These are phyloP conservation scores for Eunapius fragilis DNA, from an alignment of 37 sponge, comb jelly and placozoan genomes.

Conservation along the genomic window DNA sequence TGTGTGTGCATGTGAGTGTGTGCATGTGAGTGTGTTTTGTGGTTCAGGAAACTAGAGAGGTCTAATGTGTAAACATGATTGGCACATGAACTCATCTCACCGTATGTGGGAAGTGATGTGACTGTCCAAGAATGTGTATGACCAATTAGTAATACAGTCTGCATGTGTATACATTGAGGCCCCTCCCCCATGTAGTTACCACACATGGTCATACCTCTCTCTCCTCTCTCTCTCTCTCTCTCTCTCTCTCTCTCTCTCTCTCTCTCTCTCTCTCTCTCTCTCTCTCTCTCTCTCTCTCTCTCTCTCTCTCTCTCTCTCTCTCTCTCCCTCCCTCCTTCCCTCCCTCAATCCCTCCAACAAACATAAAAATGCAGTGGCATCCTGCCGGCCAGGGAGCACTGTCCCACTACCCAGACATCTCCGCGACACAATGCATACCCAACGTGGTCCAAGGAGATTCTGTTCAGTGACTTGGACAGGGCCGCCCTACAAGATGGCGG, in stretches of 20 bases:
- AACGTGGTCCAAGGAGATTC: constrained; percentile 53
- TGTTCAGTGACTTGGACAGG: constrained; percentile 23
- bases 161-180: no score
- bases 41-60: no score
- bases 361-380: neutral
- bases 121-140: neutral
- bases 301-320: neutral
- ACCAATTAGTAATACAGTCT: neutral
- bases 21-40: neutral
- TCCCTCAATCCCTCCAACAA: neutral
- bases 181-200: no score
- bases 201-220: no score
- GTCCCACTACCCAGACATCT: constrained; percentile 32
- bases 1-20: no score
- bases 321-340: neutral
- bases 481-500: constrained; percentile 35
- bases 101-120: neutral
- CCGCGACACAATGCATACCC: constrained; percentile 61
- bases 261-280: no score
- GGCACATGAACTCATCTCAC: no score
- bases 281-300: no score
- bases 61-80: no score
- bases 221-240: no score
- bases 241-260: no score
- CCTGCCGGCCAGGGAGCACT: neutral